A percentile compares a stretch with the other conserved stretches of the same genome.
Conservation (phyloP, 2,113 vertebrate species). For the Motacilla alba region DNA sequence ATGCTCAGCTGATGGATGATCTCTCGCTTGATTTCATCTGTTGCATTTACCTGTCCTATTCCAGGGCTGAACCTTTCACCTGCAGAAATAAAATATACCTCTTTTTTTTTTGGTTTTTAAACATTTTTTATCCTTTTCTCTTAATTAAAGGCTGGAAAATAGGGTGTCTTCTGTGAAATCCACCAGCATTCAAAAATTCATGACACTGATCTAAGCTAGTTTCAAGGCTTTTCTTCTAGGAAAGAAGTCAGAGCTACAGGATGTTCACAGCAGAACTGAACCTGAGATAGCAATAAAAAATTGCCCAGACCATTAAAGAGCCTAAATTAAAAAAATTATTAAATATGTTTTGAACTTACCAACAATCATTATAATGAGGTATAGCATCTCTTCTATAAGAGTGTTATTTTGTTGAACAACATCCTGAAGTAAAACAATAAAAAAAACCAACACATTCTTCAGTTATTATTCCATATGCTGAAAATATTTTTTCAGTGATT, state of each 20-base stretch:
- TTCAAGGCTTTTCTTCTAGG: neutral
- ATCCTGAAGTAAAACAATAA: conserved; percentile 76
- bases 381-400: conserved; percentile 97
- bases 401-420: conserved; percentile 95
- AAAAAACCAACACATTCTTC: neutral
- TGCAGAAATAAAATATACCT: conserved; percentile 28
- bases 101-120: neutral
- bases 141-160: neutral
- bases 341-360: conserved; percentile 78
- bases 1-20: conserved; percentile 96
- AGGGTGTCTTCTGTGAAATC: neutral
- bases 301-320: neutral
- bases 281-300: neutral
- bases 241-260: neutral
- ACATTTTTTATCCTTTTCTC: neutral
- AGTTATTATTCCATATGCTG: neutral
- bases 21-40: conserved; percentile 91
- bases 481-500: neutral
- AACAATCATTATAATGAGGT: conserved; percentile 94
- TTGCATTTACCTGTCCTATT: conserved; percentile 85
- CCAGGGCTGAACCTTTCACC: conserved; percentile 91
- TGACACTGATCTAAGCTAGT: neutral
- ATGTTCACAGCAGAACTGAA: neutral
- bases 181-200: neutral
- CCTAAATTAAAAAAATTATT: neutral